Base-by-base conservation (phyloP, 2,888 invertebrate species). In the Physocephala rufipes region DNA sequence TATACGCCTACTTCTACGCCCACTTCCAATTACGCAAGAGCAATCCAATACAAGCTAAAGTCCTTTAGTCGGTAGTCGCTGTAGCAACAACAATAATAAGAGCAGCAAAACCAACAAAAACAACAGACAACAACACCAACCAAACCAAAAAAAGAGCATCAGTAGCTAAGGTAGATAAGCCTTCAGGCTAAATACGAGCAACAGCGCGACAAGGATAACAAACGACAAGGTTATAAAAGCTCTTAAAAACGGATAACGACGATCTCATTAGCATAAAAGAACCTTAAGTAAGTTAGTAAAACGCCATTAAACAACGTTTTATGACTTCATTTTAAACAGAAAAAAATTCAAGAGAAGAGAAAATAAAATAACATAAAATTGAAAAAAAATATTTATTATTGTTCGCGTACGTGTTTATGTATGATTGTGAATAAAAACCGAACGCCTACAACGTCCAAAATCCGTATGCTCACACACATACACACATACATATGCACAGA, bases 291-390 rank as follows among this genome's bases (percentile, higher is more conserved):
- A 68, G 61, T 68, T 49, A 45, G 68, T 51, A 68, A 81, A 83
- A 83, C 82, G 79, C 83, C 83, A 83, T 83, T 83, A 83, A 83
- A 84, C 83, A 83, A 82, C 84, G 83, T 84, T 83, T 83, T 83
- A 83, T 83, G 84, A 83, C 84, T 84, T 81, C 79, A 77, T 78
- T 81, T 78, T 19, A 30, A 59, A 68, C 3, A 49, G 49, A 59
- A 67, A 53, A 2, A 49, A 49, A 15, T n/a, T n/a, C n/a, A n/a
- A n/a, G n/a, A 36, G 9, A 36, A 36, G 5, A 36, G 9, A 65
- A 28, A 65, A 7, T 28, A 2, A n/a, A 47, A 49, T 53, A 66
- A 53, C 12, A 28, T 45, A 63, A 64, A 36, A 16, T 24, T 53
- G 51, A n/a, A 55, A 58, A 59, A 67, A 45, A 55, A 53, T 49